phyloP scores from a whole-genome alignment of 2,797 vertebrate species.

The Argya squamiceps region DNA sequence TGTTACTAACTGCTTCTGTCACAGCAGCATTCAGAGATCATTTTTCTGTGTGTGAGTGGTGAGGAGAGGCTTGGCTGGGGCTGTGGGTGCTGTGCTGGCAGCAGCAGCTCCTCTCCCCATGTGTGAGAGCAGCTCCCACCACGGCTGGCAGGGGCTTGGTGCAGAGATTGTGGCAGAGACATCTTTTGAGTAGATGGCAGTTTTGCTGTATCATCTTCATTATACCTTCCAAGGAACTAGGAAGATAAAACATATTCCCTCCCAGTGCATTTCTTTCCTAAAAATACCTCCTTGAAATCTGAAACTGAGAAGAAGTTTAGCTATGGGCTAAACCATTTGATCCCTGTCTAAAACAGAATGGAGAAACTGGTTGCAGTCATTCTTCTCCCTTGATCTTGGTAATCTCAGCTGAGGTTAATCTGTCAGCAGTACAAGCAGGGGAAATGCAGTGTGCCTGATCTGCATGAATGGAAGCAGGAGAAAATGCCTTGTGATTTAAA shows the following conservation, averaged over 20 bases:
- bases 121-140: background rate
- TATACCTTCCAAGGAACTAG: background rate
- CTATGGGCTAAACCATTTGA: background rate
- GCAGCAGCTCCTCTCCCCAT: background rate
- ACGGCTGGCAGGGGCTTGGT: accelerated
- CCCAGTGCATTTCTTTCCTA: background rate
- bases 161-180: background rate
- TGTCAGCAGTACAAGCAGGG: background rate
- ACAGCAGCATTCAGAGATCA: background rate
- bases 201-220: background rate
- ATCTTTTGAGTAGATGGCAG: background rate
- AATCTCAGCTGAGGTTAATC: background rate
- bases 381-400: background rate
- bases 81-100: background rate
- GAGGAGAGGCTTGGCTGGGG: background rate
- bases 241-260: background rate
- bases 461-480: conserved; percentile 13
- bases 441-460: conserved; percentile 1
- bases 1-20: background rate
- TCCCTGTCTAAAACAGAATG: background rate
- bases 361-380: background rate
- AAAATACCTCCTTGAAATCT: background rate
- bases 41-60: background rate
- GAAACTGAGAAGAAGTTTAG: background rate
- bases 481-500: conserved; percentile 67